Base-by-base conservation (phyloP, 2,797 vertebrate genomes). In the Nothura maculosa region DNA sequence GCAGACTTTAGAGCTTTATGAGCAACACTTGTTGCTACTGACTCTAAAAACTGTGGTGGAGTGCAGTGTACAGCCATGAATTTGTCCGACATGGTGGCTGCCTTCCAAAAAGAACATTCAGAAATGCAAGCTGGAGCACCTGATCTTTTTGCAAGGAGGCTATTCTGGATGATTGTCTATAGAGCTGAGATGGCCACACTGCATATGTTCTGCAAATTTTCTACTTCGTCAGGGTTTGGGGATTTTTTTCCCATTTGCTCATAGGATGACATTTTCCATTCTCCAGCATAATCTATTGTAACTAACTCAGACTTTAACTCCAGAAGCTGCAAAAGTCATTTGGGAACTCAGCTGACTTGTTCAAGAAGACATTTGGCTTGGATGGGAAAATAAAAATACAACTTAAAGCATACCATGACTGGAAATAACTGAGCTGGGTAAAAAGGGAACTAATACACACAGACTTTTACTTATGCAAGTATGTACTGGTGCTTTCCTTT, bases 11-110 rank as follows among this genome's bases (percentile, higher is more conserved):
- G 28, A 92, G 55, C 61, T 55, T 90, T 88, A 86, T 82, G 83
- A 91, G 66, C 72, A 83, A 70, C 79, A 54, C 67, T 90, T 94
- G 73, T 89, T 95, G 63, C 89, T 93, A 20, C 69, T 89, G 25
- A 83, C 60, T 92, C 45, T 78, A 52, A 87, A 87, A 92, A 85
- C 30, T 62, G 67, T 38, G 63, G 68, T 34, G 69, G 43, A 15
- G 61, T 73, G 73, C 63, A 89, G 63, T 20, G 3, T 60, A 25
- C n/a, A 81, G 66, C 78, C 38, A 12, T 36, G 34, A 83, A 27
- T 87, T 22, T 48, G 48, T 43, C 84, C 92, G 88, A 67, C 58
- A 78, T 28, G 18, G 21, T 32, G n/a, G 75, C 38, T 89, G 72
- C 88, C 84, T 76, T 54, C 66, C 68, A 73, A 81, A 66, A 75